Base-by-base conservation (phyloP, 2,113 vertebrate genomes). In the Halichoerus grypus region DNA sequence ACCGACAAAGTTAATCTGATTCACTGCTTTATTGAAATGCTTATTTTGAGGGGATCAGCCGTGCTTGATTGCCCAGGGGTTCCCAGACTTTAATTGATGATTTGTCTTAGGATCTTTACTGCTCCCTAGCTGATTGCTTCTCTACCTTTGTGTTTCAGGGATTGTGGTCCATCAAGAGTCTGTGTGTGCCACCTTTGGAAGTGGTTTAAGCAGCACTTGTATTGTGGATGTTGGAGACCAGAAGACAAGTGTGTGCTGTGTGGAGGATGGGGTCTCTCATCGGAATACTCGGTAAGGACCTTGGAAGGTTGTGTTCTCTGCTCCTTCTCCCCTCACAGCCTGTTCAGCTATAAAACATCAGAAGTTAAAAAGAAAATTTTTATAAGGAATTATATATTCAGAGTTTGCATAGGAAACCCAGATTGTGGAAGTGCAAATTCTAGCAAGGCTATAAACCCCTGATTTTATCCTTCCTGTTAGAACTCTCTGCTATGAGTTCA, bases 81-180 rank as follows among this genome's bases (percentile, higher is more conserved):
- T 76, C 42, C 46, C 67, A 18, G 61, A 36, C 24, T 55, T 59
- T 22, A 59, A 49, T 6, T 51, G 28, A 72, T 51, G 3, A 11
- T 36, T 71, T 85, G 51, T 92, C 46, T 46, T 6, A 16, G 0
- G 63, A 1, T 46, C 19, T 39, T 28, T 14, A 3, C 16, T 72
- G 4, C 51, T 77, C 19, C 33, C 0, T 28, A 33, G 14, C 65
- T 79, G 7, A 92, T 16, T 5, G 24, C 31, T 77, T 28, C 4
- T 77, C n/a, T 91, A 7, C 85, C 22, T 67, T 80, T 76, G 57
- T 67, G 94, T 79, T 0, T 19, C 36, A 99, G 99, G 99, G 8
- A 99, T 99, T 57, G 98, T 99, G 49, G 99, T 99, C 28, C 99
- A 99, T 98, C 99, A 99, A 98, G 99, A 99, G 98, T 99, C 99